Evolutionary conservation across 2,113 vertebrate genomes (phyloP), one percentile per base, ranked within the genome.

Genomic region (Damaliscus lunatus): DNA sequence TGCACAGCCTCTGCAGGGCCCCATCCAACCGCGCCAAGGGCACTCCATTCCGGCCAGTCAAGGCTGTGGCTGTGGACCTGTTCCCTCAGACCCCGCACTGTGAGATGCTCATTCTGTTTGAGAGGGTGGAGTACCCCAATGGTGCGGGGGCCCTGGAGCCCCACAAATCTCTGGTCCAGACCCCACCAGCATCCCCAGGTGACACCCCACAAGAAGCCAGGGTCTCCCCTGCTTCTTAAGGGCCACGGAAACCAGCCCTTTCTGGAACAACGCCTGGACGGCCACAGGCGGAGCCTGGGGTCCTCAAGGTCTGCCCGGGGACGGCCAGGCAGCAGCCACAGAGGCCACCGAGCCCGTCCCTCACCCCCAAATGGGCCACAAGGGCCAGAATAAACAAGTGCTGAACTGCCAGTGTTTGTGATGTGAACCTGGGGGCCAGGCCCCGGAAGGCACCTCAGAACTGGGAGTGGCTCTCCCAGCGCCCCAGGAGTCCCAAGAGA

Each of bases 11-110:
- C 67, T 99, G 99, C 98, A 99, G 99, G 94, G 99, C 99, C 1
- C 99, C 99, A 0, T 99, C 99, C 64, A 99, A 99, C 97, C 98
- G 99, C 9, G 99, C 99, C 6, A 99, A 99, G 29, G 99, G 99
- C 57, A 98, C 98, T 0, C 98, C 99, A 0, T 99, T 99, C 98
- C 99, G 99, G 7, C 99, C 99, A 0, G 88, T 99, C 16, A 98
- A 98, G 98, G 99, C 99, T 2, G 95, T 99, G 99, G 99, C 99
- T 0, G 99, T 99, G 98, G 99, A 99, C 96, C 99, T 99, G 80
- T 99, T 99, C 97, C 99, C 99, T 3, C 99, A 99, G 98, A 99
- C 99, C 12, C 98, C 99, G 81, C 99, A 99, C 52, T 99, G 99
- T 0, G 99, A 99, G 98, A 98, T 99, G 96, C 99, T 99, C 6